Base-by-base conservation (phyloP, 1,140 invertebrate genomes). In the Ceratosolen solmsi region DNA sequence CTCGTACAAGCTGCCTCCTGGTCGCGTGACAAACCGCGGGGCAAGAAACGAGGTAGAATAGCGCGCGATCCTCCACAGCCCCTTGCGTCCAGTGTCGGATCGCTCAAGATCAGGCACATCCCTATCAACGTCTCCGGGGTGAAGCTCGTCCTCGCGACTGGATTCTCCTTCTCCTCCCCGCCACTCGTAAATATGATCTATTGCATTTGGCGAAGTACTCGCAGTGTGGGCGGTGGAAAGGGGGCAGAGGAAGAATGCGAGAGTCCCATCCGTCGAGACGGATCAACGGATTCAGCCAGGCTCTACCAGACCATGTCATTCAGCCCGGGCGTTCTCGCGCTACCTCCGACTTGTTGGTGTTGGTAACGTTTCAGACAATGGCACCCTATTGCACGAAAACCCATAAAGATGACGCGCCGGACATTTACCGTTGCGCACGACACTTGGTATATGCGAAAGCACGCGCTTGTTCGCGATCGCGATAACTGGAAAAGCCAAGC, bases 161-260 rank as follows among this genome's bases (percentile, higher is more conserved):
- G 79, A 74, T 78, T 82, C 17, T 41, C 41, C 72, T 56, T 56
- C 72, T 51, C 82, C 82, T 84, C 82, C 84, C 83, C 83, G 56
- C 84, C 82, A 83, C 85, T 86, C 87, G 87, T 90, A 89, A 89
- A 89, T 89, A 87, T 88, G 82, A 87, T 89, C 89, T 88, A n/a
- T 90, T 90, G 85, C 86, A 84, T 84, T 80, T 85, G 81, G 80
- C 83, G 78, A 84, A 86, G n/a, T n/a, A 86, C 84, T 85, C 27
- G 76, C 80, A 0, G 38, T 13, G 41, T 7, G 51, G 41, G 41
- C 13, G 41, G 41, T 46, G 41, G 41, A 46, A 13, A 13, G 15
- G 22, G 25, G 4, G 22, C 2, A 25, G 36, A 22, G n/a, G n/a
- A 33, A 22, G 73, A 75, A 71, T 71, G 68, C 68, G 68, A 68